Conservation (phyloP, 2,797 vertebrate species). For the Sebastes jordani region DNA sequence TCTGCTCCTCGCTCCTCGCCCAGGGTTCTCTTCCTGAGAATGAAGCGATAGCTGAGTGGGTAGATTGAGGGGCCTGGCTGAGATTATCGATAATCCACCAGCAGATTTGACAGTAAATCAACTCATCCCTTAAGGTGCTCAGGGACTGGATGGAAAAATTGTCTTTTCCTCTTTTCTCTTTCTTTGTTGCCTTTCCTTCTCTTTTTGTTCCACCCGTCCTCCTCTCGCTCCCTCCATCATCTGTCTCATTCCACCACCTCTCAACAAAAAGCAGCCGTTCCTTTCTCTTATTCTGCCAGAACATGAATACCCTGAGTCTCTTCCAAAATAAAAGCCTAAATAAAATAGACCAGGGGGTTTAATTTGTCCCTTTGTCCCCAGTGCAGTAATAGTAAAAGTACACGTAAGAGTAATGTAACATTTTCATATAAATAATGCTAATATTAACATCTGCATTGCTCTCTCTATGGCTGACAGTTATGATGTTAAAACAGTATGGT, state of each 20-base stretch:
- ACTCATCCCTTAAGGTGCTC: conserved; percentile 66
- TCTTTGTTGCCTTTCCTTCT: conserved; percentile 36
- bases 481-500: no score
- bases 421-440: no score
- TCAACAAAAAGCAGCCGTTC: background rate
- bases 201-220: conserved; percentile 27
- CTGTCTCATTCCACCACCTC: conserved; percentile 6
- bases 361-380: no score
- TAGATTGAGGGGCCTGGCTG: conserved; percentile 55
- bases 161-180: conserved; percentile 44
- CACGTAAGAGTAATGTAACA: no score
- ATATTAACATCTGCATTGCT: no score
- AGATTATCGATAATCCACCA: conserved; percentile 79
- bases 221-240: background rate
- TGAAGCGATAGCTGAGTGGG: conserved; percentile 29
- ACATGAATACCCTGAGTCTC: conserved; percentile 3
- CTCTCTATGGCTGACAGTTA: no score
- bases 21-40: conserved; percentile 31
- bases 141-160: conserved; percentile 61
- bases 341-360: no score
- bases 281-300: conserved; percentile 12
- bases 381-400: no score
- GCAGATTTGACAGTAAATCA: conserved; percentile 77
- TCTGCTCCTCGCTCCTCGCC: background rate
- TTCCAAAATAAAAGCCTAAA: background rate